Evolutionary conservation across 2,888 invertebrate genomes (phyloP).

Genomic region (Erannis defoliaria): DNA sequence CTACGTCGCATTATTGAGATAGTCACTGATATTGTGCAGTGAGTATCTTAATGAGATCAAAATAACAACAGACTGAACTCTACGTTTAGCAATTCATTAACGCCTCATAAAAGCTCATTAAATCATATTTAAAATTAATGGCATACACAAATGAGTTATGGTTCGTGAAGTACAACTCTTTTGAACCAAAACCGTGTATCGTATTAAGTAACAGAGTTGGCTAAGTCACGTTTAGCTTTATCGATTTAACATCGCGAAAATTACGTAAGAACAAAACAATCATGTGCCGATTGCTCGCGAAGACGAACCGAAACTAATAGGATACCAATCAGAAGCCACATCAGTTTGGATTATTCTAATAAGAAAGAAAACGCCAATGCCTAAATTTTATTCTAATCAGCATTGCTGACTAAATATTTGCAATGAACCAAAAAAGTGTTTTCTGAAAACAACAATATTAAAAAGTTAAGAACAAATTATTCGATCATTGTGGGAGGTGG

Average conservation of each 20-base stretch:
- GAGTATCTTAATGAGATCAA: slow-evolving; percentile 35
- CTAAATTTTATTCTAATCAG: not conserved
- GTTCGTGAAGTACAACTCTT: slow-evolving; percentile 72
- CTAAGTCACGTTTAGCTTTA: slow-evolving; percentile 77
- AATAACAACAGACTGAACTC: slow-evolving; percentile 23
- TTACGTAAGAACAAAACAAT: slow-evolving; percentile 66
- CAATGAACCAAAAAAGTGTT: no score
- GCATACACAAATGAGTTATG: slow-evolving; percentile 70
- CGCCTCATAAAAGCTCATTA: slow-evolving; percentile 67
- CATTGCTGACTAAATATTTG: no score
- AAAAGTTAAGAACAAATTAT: no score
- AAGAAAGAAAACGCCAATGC: not conserved
- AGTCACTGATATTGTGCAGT: not conserved
- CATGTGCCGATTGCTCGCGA: slow-evolving; percentile 46
- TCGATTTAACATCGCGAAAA: slow-evolving; percentile 70
- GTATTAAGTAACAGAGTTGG: slow-evolving; percentile 74
- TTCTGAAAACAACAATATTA: no score
- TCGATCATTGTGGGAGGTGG: no score
- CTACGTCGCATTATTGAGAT: slow-evolving; percentile 6
- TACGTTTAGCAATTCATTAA: slow-evolving; percentile 60
- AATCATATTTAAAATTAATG: slow-evolving; percentile 77
- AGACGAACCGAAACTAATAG: slow-evolving; percentile 5
- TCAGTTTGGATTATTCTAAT: not conserved
- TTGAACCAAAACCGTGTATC: slow-evolving; percentile 65
- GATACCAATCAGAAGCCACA: not conserved